A percentile compares a stretch with the other conserved stretches of the same genome.
Conservation (phyloP, 2,888 invertebrate species). For the Alloscopus bannaensis region DNA sequence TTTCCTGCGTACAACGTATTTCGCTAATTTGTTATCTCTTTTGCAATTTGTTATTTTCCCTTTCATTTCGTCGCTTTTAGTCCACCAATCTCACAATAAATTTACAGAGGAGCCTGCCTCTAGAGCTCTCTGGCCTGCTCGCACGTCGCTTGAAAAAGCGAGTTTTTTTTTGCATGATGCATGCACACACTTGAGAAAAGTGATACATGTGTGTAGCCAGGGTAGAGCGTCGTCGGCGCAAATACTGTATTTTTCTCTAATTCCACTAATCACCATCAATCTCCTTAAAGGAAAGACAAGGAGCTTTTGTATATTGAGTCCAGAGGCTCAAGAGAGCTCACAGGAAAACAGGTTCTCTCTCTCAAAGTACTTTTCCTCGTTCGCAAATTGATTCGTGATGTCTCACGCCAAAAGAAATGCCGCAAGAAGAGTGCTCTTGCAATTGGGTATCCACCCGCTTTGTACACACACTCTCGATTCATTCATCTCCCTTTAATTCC, state of each 20-base stretch:
- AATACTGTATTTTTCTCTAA: background rate
- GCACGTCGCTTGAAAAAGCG: background rate
- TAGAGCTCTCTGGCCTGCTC: too few relatives aligned
- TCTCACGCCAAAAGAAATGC: conserved; percentile 29
- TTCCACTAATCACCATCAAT: too few relatives aligned
- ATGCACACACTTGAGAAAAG: background rate
- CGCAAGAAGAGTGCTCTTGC: conserved; percentile 7
- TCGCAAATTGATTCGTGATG: conserved; percentile 21
- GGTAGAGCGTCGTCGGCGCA: background rate
- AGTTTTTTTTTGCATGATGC: background rate
- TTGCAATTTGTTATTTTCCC: conserved; percentile 10
- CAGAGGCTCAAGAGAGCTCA: too few relatives aligned
- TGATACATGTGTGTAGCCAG: background rate
- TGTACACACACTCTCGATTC: too few relatives aligned
- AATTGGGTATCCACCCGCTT: too few relatives aligned
- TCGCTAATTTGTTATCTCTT: background rate
- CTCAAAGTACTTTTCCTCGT: conserved; percentile 25
- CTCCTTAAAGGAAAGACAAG: background rate
- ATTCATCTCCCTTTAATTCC: too few relatives aligned
- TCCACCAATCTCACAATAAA: conserved; percentile 1
- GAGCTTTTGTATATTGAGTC: conserved; percentile 7
- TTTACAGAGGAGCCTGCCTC: too few relatives aligned
- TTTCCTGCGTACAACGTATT: too few relatives aligned
- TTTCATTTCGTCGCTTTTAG: background rate
- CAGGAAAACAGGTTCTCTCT: conserved; percentile 43